phyloP scores from a whole-genome alignment of 2,113 vertebrate genomes.

The Pseudopipra pipra region DNA sequence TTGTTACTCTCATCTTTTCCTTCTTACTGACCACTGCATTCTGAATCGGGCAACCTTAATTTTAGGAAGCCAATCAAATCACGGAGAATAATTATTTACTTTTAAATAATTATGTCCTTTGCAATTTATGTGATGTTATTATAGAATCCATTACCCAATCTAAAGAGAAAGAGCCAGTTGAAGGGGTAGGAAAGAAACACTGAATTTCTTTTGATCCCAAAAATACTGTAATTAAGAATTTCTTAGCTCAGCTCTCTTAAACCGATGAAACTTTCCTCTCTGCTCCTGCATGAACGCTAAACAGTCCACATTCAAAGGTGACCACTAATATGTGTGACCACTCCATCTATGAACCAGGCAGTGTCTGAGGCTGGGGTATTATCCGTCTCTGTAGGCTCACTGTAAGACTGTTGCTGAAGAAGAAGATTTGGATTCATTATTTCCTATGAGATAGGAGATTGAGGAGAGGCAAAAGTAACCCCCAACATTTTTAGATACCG shows the following conservation, averaged over 20 bases:
- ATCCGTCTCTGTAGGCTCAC: not conserved
- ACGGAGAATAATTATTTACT: not conserved
- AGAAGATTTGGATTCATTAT: not conserved
- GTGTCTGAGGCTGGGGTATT: not conserved
- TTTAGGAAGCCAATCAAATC: not conserved
- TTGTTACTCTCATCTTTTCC: not conserved
- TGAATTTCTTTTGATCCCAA: not conserved
- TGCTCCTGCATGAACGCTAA: rapidly evolving
- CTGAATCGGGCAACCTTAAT: not conserved
- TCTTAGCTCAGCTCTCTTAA: not conserved
- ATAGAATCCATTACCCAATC: not conserved
- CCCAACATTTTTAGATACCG: not conserved
- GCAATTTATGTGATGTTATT: not conserved
- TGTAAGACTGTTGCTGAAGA: not conserved
- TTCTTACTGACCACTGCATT: not conserved
- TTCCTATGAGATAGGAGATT: not conserved
- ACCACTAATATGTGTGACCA: rapidly evolving
- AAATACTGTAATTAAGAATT: not conserved
- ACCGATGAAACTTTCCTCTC: not conserved
- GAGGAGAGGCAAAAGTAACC: not conserved
- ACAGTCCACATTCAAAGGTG: not conserved
- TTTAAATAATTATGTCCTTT: not conserved
- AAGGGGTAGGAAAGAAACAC: not conserved
- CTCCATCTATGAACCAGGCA: rapidly evolving
- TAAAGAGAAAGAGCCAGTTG: not conserved